Evolutionary conservation across 2,888 invertebrate species (phyloP), one percentile per base, ranked within the genome.

Genomic region (Nymphalis polychloros): DNA sequence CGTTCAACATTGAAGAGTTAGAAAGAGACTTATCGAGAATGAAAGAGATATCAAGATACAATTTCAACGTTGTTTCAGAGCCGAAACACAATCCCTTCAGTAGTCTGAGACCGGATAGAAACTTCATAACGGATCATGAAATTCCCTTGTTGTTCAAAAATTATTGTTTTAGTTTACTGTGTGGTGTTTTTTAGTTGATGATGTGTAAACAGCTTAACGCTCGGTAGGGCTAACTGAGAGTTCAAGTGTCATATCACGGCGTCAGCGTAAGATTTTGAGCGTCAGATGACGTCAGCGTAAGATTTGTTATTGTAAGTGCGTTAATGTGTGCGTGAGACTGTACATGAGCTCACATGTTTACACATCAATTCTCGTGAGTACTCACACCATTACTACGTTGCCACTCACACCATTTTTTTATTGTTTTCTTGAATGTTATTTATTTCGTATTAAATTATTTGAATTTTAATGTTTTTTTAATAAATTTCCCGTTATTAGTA

Each of bases 111-210:
- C 96, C 96, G 0, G 95, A 96, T 75, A 93, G 96, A 60, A 96
- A 96, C 79, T 96, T 96, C 73, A 95, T 96, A 17, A 95, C 95
- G 8, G 96, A 96, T 76, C 94, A 96, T 71, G 93, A 94, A 59
- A 94, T 93, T 59, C 96, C 96, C 0, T 84, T 96, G 68, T 93
- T 96, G 79, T 96, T 95, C 78, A 96, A 96, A 80, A 96, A 96
- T 86, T 94, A 94, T 83, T 95, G 93, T 83, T 90, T 93, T 73
- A 88, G 93, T 77, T 87, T 95, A 70, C 83, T 95, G 55, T 82
- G 85, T 82, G 90, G 88, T 70, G 77, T 74, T 64, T 75, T 67
- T 59, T 72, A 61, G 52, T 53, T 64, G 52, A 41, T 60, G 13
- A 27, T 27, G 31, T 66, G n/a, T 55, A 31, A 31, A 31, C 27